Evolutionary conservation across 2,888 invertebrate genomes (phyloP).

Genomic region (Abrostola triplasia): DNA sequence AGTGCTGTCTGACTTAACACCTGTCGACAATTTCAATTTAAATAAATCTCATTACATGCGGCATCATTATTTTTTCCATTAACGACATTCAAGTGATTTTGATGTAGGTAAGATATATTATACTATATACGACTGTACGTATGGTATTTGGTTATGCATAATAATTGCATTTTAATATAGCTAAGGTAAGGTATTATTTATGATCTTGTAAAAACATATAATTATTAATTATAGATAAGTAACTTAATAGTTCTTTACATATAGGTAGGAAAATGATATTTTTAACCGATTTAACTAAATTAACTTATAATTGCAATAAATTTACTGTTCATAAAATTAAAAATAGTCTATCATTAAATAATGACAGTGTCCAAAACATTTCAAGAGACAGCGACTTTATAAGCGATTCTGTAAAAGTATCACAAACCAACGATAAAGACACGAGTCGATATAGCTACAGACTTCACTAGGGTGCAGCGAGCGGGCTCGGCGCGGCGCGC

Average conservation of each 20-base stretch:
- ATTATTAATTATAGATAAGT: too few species aligned
- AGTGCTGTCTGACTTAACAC: slow-evolving; percentile 67
- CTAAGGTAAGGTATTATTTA: not conserved
- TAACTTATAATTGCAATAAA: too few species aligned
- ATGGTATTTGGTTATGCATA: slow-evolving; percentile 3
- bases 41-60: slow-evolving; percentile 46
- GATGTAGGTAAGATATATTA: slow-evolving; percentile 6
- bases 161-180: slow-evolving; percentile 9
- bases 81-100: slow-evolving; percentile 42
- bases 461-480: slow-evolving; percentile 69
- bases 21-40: slow-evolving; percentile 64
- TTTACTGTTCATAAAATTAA: too few species aligned
- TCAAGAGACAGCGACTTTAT: too few species aligned
- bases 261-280: too few species aligned
- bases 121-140: too few species aligned
- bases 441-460: slow-evolving; percentile 27
- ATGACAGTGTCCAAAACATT: too few species aligned
- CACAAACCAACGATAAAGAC: not conserved
- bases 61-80: slow-evolving; percentile 42
- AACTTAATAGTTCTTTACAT: too few species aligned
- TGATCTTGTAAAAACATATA: too few species aligned
- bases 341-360: too few species aligned
- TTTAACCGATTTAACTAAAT: too few species aligned
- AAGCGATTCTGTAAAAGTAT: not conserved
- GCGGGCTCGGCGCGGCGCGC: slow-evolving; percentile 62